Percentiles rank a stretch among this genome's conserved stretches.
These are phyloP conservation scores for Bucorvus abyssinicus DNA, from an alignment of 2,797 vertebrate species.

Conservation along the genomic window DNA sequence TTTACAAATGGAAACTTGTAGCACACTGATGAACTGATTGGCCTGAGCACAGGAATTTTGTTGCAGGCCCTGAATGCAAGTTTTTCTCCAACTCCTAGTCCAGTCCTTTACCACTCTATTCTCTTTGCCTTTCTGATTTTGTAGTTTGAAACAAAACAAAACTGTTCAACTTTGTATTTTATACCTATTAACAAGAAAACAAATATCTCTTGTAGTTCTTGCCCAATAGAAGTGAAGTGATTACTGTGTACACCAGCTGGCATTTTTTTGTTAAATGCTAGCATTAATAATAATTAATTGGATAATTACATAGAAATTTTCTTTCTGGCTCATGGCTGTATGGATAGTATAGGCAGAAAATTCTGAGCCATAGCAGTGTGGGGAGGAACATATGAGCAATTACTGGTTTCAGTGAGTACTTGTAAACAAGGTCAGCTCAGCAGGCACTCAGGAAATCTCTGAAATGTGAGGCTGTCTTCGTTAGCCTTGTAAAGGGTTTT, in stretches of 20 bases:
- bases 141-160: background rate
- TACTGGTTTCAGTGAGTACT: conserved; percentile 8
- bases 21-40: background rate
- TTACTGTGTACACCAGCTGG: background rate
- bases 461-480: conserved; percentile 40
- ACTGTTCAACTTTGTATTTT: background rate
- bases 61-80: background rate
- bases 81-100: background rate
- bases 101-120: background rate
- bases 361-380: background rate
- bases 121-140: background rate
- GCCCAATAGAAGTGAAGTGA: background rate
- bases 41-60: background rate
- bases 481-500: background rate
- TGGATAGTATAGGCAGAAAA: background rate
- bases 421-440: conserved; percentile 32
- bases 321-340: background rate
- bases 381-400: background rate
- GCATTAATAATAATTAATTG: conserved; percentile 18
- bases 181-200: background rate
- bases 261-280: conserved; percentile 2
- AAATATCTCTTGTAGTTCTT: background rate
- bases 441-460: background rate
- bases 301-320: conserved; percentile 14
- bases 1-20: background rate